Percentiles rank a stretch among this genome's conserved stretches.
Evolutionary conservation across 2,113 vertebrate genomes (phyloP).

Genomic region (Tauraco erythrolophus): DNA sequence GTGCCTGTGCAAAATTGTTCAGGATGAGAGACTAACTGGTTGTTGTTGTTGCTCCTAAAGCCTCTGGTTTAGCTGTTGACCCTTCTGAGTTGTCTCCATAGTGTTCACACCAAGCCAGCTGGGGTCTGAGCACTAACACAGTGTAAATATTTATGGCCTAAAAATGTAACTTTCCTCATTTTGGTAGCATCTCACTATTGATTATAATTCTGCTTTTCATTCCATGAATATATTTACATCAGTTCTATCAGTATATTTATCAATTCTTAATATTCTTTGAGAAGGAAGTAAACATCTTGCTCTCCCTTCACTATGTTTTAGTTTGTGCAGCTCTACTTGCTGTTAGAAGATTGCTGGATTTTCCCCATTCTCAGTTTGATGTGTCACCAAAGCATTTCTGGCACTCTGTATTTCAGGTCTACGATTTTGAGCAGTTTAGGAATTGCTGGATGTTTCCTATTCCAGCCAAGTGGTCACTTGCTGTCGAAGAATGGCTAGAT

Average conservation of each 20-base stretch:
- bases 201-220: not conserved
- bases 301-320: not conserved
- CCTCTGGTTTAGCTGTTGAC: not conserved
- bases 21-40: not conserved
- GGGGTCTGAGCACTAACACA: not conserved
- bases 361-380: not conserved
- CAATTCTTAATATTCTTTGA: not conserved
- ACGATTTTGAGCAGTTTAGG: not conserved
- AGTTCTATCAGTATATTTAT: not conserved
- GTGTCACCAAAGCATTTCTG: not conserved
- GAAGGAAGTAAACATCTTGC: not conserved
- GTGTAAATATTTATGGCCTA: not conserved
- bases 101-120: not conserved
- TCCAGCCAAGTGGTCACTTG: not conserved
- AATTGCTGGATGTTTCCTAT: not conserved
- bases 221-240: not conserved
- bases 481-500: not conserved
- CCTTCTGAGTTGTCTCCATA: not conserved
- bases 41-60: not conserved
- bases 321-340: not conserved
- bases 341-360: not conserved
- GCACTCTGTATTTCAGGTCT: not conserved
- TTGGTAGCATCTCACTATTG: not conserved
- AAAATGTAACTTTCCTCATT: not conserved
- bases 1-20: not conserved